Conservation (phyloP, 2,113 vertebrate genomes). For the Hucho hucho region DNA sequence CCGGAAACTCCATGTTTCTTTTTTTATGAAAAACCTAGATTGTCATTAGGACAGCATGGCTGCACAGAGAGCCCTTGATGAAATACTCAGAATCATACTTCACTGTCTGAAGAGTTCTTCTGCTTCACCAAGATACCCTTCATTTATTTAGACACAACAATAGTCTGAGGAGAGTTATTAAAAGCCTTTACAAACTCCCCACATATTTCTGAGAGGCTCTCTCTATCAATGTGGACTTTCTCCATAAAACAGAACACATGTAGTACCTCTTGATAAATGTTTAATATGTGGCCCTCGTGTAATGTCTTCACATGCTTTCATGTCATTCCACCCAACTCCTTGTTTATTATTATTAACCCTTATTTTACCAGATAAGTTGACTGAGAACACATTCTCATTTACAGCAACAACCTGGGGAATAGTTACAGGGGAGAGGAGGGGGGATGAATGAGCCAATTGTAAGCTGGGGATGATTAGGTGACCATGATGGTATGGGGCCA, state of each 20-base stretch:
- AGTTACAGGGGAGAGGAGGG: no score
- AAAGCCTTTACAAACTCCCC: conserved; percentile 36
- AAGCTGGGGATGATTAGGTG: no score
- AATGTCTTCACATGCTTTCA: conserved; percentile 37
- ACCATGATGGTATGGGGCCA: no score
- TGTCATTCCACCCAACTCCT: not conserved
- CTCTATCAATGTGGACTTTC: conserved; percentile 39
- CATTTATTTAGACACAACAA: conserved; percentile 60
- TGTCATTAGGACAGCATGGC: conserved; percentile 50
- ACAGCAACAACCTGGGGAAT: no score
- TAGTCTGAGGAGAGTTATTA: conserved; percentile 22
- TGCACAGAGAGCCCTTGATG: conserved; percentile 33
- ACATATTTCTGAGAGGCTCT: conserved; percentile 41
- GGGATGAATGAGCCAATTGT: no score
- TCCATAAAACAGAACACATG: conserved; percentile 39
- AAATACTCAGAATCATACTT: conserved; percentile 60
- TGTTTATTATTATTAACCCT: conserved; percentile 5
- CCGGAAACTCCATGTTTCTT: not conserved
- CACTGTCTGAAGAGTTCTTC: conserved; percentile 42
- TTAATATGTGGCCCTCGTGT: conserved; percentile 42
- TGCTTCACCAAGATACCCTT: conserved; percentile 40
- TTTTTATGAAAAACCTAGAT: conserved; percentile 9
- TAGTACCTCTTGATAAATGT: conserved; percentile 52
- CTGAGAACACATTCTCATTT: no score
- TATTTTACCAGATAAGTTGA: no score